Evolutionary conservation across 1,140 invertebrate genomes (phyloP).

Genomic region (Drosophila biarmipes): DNA sequence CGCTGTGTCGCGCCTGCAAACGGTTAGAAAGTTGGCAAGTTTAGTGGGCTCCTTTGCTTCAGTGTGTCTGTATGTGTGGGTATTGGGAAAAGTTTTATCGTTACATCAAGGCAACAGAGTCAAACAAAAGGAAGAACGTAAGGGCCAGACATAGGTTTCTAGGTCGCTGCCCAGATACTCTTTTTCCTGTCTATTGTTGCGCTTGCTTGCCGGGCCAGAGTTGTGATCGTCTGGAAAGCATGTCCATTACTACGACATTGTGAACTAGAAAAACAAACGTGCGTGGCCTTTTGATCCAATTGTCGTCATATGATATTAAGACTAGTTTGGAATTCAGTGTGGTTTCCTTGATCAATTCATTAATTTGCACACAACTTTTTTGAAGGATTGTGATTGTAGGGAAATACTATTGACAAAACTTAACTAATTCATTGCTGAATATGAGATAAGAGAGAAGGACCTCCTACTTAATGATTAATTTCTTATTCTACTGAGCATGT

Average conservation of each 20-base stretch:
- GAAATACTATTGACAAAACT: not conserved
- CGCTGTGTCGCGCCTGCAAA: conserved; percentile 93
- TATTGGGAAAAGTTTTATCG: conserved; percentile 71
- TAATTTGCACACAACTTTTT: not conserved
- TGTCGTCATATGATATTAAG: not conserved
- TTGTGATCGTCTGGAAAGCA: not conserved
- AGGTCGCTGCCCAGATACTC: conserved; percentile 34
- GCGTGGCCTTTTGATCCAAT: not conserved
- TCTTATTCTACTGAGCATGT: not conserved
- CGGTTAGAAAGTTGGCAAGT: conserved; percentile 33
- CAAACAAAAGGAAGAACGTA: conserved; percentile 33
- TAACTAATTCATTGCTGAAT: not conserved
- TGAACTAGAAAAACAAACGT: not conserved
- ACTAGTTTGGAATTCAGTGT: not conserved
- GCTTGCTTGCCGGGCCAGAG: not conserved
- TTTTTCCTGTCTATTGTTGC: not conserved
- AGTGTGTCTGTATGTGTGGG: conserved; percentile 29
- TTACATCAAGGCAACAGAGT: conserved; percentile 49
- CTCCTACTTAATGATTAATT: not conserved
- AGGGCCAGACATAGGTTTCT: conserved; percentile 32
- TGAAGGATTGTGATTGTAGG: too few relatives aligned
- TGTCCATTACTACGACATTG: not conserved
- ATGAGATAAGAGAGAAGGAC: too few relatives aligned
- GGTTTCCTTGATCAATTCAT: not conserved
- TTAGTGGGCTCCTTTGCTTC: conserved; percentile 9